These are phyloP conservation scores for Drosophila pseudotalamancana DNA, from an alignment of 2,888 invertebrate species.

Conservation along the genomic window DNA sequence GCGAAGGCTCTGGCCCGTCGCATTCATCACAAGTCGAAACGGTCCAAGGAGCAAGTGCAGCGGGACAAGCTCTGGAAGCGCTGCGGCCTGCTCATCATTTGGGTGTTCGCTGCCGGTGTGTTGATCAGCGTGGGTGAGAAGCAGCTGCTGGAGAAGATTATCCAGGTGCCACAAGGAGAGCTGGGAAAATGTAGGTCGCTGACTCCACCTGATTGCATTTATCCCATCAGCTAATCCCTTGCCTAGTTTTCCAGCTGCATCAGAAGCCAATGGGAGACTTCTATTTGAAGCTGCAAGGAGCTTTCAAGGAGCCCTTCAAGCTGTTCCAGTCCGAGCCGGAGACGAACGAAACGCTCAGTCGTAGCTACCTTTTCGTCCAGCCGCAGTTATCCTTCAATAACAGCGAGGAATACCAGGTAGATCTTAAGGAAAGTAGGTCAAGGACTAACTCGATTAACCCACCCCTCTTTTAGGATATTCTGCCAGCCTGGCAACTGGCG, in stretches of 20 bases:
- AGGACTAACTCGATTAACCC: too few species aligned
- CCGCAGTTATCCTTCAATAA: conserved; percentile 73
- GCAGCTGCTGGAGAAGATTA: conserved; percentile 78
- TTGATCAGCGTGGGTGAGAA: conserved; percentile 82
- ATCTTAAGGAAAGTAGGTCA: not conserved
- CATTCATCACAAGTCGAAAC: conserved; percentile 67
- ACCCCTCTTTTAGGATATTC: conserved; percentile 39
- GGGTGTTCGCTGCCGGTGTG: conserved; percentile 77
- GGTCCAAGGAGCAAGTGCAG: conserved; percentile 63
- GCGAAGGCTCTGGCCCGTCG: conserved; percentile 59
- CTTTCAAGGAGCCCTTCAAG: conserved; percentile 65
- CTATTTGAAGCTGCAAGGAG: conserved; percentile 73
- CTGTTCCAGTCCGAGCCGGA: conserved; percentile 24
- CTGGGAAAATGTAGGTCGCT: conserved; percentile 72
- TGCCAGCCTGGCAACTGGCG: conserved; percentile 86
- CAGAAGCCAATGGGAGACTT: conserved; percentile 81
- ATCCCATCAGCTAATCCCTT: too few species aligned
- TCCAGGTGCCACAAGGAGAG: conserved; percentile 78
- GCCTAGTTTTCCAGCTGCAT: conserved; percentile 64
- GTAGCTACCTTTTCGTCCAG: conserved; percentile 74
- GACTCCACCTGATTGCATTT: not conserved
- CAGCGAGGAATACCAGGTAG: conserved; percentile 64
- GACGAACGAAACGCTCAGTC: conserved; percentile 53
- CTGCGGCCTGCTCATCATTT: conserved; percentile 74
- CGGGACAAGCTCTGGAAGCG: conserved; percentile 73